These are phyloP conservation scores for Drosophila cognata DNA, from an alignment of 2,888 invertebrate genomes.

Conservation along the genomic window DNA sequence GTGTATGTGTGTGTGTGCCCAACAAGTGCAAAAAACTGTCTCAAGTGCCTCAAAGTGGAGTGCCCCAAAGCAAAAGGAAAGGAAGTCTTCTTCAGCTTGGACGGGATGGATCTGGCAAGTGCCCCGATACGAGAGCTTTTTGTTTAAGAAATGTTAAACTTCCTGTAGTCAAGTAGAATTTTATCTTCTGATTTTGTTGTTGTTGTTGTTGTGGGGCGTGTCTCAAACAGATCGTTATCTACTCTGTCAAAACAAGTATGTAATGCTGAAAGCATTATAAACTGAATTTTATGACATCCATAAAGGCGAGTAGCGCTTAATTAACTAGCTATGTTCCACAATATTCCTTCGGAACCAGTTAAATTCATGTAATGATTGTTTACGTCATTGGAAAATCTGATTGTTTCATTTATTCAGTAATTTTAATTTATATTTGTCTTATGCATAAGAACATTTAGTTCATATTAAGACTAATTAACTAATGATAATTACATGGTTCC, in stretches of 20 bases:
- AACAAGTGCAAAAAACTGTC: slow-evolving; percentile 77
- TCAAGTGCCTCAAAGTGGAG: slow-evolving; percentile 64
- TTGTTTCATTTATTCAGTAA: not conserved
- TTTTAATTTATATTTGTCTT: not conserved
- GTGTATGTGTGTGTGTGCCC: slow-evolving; percentile 34
- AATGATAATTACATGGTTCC: not conserved
- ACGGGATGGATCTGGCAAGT: slow-evolving; percentile 58
- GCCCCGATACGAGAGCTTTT: slow-evolving; percentile 68
- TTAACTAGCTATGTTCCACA: slow-evolving; percentile 14
- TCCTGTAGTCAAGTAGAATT: slow-evolving; percentile 73
- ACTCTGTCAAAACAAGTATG: slow-evolving; percentile 42
- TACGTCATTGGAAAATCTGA: not conserved
- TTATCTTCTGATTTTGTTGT: slow-evolving; percentile 26
- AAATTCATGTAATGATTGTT: not conserved
- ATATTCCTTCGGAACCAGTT: not conserved
- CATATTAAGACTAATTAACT: not conserved
- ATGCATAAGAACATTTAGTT: not conserved
- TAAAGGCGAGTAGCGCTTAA: slow-evolving; percentile 26
- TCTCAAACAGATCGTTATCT: slow-evolving; percentile 49
- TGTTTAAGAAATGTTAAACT: slow-evolving; percentile 75
- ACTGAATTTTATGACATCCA: slow-evolving; percentile 43
- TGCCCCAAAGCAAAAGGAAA: slow-evolving; percentile 54
- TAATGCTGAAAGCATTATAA: slow-evolving; percentile 32
- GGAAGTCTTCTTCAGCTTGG: slow-evolving; percentile 63
- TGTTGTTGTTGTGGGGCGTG: slow-evolving; percentile 43